Conservation (phyloP, 2,113 vertebrate genomes). For the Prochilodus magdalenae region DNA sequence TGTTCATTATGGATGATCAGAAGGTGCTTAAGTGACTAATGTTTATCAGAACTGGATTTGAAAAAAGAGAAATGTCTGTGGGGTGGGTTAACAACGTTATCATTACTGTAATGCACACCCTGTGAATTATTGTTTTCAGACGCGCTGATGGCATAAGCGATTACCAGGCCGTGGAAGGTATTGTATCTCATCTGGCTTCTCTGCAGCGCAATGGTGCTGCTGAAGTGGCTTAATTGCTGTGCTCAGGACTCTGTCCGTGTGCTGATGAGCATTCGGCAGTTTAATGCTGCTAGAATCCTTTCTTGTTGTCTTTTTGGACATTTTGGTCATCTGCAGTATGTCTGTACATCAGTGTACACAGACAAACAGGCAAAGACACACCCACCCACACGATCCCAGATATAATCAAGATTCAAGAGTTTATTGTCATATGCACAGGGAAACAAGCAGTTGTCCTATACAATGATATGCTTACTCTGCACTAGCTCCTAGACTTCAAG, state of each 20-base stretch:
- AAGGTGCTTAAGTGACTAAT: not conserved
- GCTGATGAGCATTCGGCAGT: slow-evolving; percentile 9
- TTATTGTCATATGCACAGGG: too few relatives aligned
- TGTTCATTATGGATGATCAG: not conserved
- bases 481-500: too few relatives aligned
- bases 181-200: slow-evolving; percentile 6
- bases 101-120: slow-evolving; percentile 13
- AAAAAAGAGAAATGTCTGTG: not conserved
- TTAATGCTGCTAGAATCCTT: slow-evolving; percentile 1
- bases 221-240: slow-evolving; percentile 14
- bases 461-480: too few relatives aligned
- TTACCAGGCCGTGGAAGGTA: not conserved
- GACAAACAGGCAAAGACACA: not conserved
- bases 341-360: not conserved
- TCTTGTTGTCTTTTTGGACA: not conserved
- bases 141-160: not conserved
- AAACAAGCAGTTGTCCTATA: too few relatives aligned
- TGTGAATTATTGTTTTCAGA: slow-evolving; percentile 17
- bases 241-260: not conserved
- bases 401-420: too few relatives aligned
- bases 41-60: not conserved
- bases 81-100: slow-evolving; percentile 4
- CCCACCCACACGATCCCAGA: not conserved
- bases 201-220: not conserved
- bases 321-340: not conserved